Conservation (phyloP, 2,113 vertebrate genomes). For the Solea solea region DNA sequence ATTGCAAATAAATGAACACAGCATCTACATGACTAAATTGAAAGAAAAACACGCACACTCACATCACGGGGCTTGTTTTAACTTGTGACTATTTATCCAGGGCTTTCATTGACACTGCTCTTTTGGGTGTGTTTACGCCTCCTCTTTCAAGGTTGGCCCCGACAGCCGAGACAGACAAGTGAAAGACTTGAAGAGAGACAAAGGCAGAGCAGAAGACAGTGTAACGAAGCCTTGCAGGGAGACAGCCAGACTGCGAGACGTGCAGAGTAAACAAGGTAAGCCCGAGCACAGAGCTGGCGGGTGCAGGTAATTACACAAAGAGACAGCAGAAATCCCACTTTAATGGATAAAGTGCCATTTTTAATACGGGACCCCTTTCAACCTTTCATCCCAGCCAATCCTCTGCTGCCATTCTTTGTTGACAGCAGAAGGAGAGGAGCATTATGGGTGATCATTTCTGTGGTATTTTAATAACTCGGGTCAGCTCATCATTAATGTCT, state of each 20-base stretch:
- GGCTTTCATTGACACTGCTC: slow-evolving; percentile 65
- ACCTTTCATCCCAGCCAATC: slow-evolving; percentile 77
- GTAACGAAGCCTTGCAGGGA: slow-evolving; percentile 71
- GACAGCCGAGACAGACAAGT: slow-evolving; percentile 73
- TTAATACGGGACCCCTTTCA: slow-evolving; percentile 72
- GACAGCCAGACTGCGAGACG: slow-evolving; percentile 70
- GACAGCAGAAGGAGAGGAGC: slow-evolving; percentile 65
- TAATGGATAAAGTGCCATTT: slow-evolving; percentile 81
- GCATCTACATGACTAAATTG: slow-evolving; percentile 68
- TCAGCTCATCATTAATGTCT: slow-evolving; percentile 72
- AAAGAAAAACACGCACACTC: slow-evolving; percentile 22
- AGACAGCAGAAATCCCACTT: slow-evolving; percentile 76
- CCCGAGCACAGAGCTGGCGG: slow-evolving; percentile 68
- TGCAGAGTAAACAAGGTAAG: slow-evolving; percentile 83
- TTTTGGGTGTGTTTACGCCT: slow-evolving; percentile 70
- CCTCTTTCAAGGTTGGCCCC: slow-evolving; percentile 76
- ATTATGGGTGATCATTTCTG: slow-evolving; percentile 70
- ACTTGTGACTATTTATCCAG: slow-evolving; percentile 66
- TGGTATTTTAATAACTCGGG: slow-evolving; percentile 74
- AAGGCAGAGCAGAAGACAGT: slow-evolving; percentile 72
- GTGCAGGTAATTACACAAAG: slow-evolving; percentile 79
- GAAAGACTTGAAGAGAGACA: slow-evolving; percentile 76
- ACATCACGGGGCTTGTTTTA: slow-evolving; percentile 59
- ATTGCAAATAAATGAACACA: slow-evolving; percentile 76
- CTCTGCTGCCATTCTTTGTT: slow-evolving; percentile 68